Evolutionary conservation across 1,140 invertebrate species (phyloP).

Genomic region (Zaprionus inermis): DNA sequence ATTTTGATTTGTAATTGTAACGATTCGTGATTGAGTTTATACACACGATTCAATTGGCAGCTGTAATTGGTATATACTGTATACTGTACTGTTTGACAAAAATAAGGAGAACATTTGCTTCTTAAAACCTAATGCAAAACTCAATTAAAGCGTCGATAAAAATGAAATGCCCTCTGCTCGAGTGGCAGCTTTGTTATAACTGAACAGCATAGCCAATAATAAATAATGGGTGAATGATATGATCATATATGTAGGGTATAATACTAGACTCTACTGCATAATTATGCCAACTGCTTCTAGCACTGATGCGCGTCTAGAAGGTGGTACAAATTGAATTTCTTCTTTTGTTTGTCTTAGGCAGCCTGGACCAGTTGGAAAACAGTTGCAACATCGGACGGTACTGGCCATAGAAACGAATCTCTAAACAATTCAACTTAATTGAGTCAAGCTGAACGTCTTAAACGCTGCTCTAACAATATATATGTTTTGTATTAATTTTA

Average conservation of each 20-base stretch:
- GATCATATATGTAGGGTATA: constrained; percentile 31
- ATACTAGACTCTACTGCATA: constrained; percentile 36
- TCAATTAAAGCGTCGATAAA: constrained; percentile 20
- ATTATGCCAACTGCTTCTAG: constrained; percentile 17
- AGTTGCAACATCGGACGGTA: constrained; percentile 28
- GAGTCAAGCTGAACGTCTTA: constrained; percentile 51
- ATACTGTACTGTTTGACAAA: constrained; percentile 3
- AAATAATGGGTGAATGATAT: constrained; percentile 19
- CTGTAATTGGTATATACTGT: constrained; percentile 50
- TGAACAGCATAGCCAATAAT: constrained; percentile 15
- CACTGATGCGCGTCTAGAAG: constrained; percentile 21
- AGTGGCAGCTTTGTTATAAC: constrained; percentile 17
- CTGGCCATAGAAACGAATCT: constrained; percentile 18
- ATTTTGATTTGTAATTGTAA: constrained; percentile 54
- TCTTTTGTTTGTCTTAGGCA: not conserved
- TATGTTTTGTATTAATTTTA: not conserved
- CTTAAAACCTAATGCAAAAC: constrained; percentile 45
- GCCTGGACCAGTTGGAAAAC: constrained; percentile 11
- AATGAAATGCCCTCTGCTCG: constrained; percentile 33
- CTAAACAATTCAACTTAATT: constrained; percentile 58
- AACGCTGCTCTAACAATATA: constrained; percentile 32
- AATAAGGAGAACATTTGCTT: constrained; percentile 21
- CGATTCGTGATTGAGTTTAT: constrained; percentile 5
- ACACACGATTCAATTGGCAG: constrained; percentile 60
- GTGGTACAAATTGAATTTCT: constrained; percentile 17